Evolutionary conservation across 2,797 vertebrate genomes (phyloP).

Genomic region (Sitta carolinensis): DNA sequence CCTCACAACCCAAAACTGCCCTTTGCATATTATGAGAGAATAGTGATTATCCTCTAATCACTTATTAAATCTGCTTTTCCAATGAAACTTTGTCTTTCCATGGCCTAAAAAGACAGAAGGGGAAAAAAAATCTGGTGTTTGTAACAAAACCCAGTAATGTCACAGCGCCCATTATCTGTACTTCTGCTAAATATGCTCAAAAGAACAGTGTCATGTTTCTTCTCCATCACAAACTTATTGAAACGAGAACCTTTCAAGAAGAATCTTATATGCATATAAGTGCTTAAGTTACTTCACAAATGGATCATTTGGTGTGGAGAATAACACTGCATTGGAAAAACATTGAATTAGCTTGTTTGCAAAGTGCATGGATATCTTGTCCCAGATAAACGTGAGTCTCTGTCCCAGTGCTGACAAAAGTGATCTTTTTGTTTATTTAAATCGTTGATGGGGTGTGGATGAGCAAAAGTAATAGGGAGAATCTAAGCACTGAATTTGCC

Average conservation of each 20-base stretch:
- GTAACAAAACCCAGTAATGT: not conserved
- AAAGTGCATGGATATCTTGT: not conserved
- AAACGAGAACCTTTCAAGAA: not conserved
- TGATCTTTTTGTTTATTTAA: not conserved
- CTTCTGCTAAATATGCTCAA: not conserved
- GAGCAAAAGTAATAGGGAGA: not conserved
- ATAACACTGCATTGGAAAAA: not conserved
- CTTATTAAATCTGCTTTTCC: constrained; percentile 54
- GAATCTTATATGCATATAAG: not conserved
- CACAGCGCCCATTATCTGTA: not conserved
- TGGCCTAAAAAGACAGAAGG: not conserved
- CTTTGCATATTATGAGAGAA: constrained; percentile 49
- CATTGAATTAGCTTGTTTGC: not conserved
- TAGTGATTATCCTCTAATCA: constrained; percentile 48
- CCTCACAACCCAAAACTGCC: constrained; percentile 62
- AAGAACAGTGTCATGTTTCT: not conserved
- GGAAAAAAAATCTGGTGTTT: not conserved
- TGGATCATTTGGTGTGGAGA: not conserved
- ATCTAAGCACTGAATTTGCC: not conserved
- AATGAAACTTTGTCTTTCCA: constrained; percentile 16
- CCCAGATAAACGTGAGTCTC: not conserved
- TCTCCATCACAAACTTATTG: not conserved
- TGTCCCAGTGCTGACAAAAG: not conserved
- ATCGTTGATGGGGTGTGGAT: not conserved
- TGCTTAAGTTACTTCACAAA: not conserved